These are phyloP conservation scores for Epirrhoe tristata DNA, from an alignment of 2,888 invertebrate genomes.

Conservation along the genomic window DNA sequence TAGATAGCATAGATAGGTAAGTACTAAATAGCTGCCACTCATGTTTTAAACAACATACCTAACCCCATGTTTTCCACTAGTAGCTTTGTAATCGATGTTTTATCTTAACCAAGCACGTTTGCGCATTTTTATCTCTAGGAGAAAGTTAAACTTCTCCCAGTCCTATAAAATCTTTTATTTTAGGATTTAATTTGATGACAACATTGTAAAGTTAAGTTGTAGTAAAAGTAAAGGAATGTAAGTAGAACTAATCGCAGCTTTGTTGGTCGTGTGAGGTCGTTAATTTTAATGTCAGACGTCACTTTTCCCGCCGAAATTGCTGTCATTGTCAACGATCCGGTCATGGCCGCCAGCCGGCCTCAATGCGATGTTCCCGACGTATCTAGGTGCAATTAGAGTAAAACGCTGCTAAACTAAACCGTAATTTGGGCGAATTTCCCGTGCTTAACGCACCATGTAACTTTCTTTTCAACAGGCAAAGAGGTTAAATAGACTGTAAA, in stretches of 20 bases:
- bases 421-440: conserved; percentile 77
- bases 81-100: conserved; percentile 23
- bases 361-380: conserved; percentile 70
- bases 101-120: conserved; percentile 12
- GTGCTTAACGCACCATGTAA: conserved; percentile 77
- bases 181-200: too few species aligned
- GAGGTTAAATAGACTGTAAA: conserved; percentile 80
- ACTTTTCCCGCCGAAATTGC: conserved; percentile 68
- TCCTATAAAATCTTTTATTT: conserved; percentile 16
- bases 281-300: conserved; percentile 30
- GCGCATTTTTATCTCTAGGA: conserved; percentile 11
- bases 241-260: conserved; percentile 23
- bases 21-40: too few species aligned
- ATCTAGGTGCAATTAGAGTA: conserved; percentile 75
- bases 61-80: conserved; percentile 3
- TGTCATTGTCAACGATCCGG: conserved; percentile 66
- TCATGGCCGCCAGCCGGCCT: conserved; percentile 62
- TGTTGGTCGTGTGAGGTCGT: conserved; percentile 32
- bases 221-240: background rate
- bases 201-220: background rate
- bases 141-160: conserved; percentile 20
- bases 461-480: conserved; percentile 75
- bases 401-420: conserved; percentile 77
- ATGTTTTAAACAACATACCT: background rate
- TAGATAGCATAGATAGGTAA: too few species aligned